phyloP scores from a whole-genome alignment of 2,113 vertebrate genomes.

The Phalacrocorax carbo region DNA sequence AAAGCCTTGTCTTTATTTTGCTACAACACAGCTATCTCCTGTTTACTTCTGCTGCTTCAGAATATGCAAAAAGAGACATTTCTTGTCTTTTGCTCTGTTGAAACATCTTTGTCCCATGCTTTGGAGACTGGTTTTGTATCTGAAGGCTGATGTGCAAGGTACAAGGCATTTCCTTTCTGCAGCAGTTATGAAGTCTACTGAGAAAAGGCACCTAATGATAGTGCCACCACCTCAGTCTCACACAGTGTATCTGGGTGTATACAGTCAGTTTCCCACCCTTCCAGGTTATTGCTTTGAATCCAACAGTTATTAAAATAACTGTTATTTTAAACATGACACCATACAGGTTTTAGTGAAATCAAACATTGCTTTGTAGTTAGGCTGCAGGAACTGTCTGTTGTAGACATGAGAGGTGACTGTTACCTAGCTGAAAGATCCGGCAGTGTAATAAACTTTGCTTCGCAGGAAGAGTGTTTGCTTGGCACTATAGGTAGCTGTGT shows the following conservation, averaged over 20 bases:
- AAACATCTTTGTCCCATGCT: not conserved
- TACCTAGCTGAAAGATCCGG: not conserved
- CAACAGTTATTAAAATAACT: not conserved
- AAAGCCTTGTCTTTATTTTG: not conserved
- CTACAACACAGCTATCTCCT: not conserved
- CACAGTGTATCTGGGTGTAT: not conserved
- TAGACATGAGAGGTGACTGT: not conserved
- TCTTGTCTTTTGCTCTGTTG: not conserved
- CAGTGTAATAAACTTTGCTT: not conserved
- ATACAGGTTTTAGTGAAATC: not conserved
- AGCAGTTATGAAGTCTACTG: not conserved
- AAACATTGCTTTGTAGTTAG: not conserved
- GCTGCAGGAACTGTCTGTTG: not conserved
- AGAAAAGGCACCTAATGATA: not conserved
- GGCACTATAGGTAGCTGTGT: not conserved
- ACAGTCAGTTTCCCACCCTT: not conserved
- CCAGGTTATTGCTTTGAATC: not conserved
- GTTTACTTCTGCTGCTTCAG: not conserved
- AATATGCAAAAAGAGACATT: not conserved
- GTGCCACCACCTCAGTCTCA: not conserved
- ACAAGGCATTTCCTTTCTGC: not conserved
- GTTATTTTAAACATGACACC: not conserved
- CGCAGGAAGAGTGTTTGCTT: not conserved
- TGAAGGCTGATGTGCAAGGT: not conserved
- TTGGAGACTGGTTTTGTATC: not conserved